Base-by-base conservation (phyloP, 2,797 vertebrate genomes). In the Spinibarbus caldwelli region DNA sequence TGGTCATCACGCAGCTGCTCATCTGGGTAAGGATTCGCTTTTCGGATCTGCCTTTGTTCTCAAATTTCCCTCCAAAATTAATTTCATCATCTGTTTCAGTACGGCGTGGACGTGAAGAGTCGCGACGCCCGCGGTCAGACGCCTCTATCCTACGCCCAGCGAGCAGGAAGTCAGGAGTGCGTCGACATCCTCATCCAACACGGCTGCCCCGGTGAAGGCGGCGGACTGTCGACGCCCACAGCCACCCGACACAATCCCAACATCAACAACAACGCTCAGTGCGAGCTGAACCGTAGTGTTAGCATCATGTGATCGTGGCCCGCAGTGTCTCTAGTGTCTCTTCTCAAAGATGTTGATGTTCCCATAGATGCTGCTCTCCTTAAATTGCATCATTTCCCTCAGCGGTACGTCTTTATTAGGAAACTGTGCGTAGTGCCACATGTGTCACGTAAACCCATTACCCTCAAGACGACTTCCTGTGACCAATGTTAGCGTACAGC, bases 1-100 rank as follows among this genome's bases (percentile, higher is more conserved):
- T 99, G 0, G 98, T 99, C 90, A 97, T 99, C 93, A 98, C 98
- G 0, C 98, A 99, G 93, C 96, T 99, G 86, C 97, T 99, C 81
- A 97, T 99, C 93, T 99, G 98, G 98, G 98, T 99, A 94, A 95
- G 95, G 89, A 41, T 23, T 12, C 1, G 10, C 36, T 31, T 64
- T 64, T 36, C 15, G 21, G 34, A 52, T 66, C 19, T 14, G 5
- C 26, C 29, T 36, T 41, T 68, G 5, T 29, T 64, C 38, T 10
- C 45, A 12, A 36, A 23, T 21, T 7, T 29, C 5, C 9, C 36
- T 82, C n/a, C 3, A 10, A 70, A 19, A 57, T 31, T 34, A 6
- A n/a, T 31, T 21, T 29, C 52, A 21, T 21, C n/a, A 6, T n/a
- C 26, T 43, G 36, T 38, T 6, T 78, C 95, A 99, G 98, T 99